These are phyloP conservation scores for Thaumatotibia leucotreta DNA, from an alignment of 1,140 invertebrate genomes.

Conservation along the genomic window DNA sequence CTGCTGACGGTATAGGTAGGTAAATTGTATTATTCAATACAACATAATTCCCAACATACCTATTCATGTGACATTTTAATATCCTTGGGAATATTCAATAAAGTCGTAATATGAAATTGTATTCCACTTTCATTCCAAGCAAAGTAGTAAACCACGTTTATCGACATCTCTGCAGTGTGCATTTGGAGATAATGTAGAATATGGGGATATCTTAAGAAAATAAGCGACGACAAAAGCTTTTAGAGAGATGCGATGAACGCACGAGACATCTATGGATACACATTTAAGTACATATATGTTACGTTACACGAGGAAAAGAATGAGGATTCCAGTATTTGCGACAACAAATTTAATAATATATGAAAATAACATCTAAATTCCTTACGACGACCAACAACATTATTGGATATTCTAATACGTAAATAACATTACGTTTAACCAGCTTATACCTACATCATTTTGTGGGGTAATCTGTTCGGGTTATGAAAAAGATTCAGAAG, in stretches of 20 bases:
- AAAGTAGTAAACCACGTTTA: neutral
- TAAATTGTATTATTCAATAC: too few species aligned
- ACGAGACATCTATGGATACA: conserved; percentile 24
- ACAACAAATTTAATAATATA: neutral
- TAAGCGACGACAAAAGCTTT: conserved; percentile 49
- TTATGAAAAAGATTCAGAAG: neutral
- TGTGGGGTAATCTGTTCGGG: neutral
- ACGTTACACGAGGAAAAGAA: neutral
- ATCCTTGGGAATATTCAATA: neutral
- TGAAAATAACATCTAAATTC: neutral
- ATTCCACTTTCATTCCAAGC: neutral
- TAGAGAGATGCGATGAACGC: conserved; percentile 36
- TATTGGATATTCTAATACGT: conserved; percentile 7
- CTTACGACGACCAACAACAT: neutral
- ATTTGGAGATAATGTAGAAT: conserved; percentile 29
- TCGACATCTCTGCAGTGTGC: conserved; percentile 13
- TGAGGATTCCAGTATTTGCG: neutral
- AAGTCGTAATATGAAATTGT: neutral
- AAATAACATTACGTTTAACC: conserved; percentile 3
- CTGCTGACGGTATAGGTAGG: too few species aligned
- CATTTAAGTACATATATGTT: conserved; percentile 11
- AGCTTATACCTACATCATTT: neutral
- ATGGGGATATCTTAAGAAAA: conserved; percentile 34
- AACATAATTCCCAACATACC: too few species aligned
- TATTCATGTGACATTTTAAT: neutral